Conservation (phyloP, 2,113 vertebrate species). For the Parus major region DNA sequence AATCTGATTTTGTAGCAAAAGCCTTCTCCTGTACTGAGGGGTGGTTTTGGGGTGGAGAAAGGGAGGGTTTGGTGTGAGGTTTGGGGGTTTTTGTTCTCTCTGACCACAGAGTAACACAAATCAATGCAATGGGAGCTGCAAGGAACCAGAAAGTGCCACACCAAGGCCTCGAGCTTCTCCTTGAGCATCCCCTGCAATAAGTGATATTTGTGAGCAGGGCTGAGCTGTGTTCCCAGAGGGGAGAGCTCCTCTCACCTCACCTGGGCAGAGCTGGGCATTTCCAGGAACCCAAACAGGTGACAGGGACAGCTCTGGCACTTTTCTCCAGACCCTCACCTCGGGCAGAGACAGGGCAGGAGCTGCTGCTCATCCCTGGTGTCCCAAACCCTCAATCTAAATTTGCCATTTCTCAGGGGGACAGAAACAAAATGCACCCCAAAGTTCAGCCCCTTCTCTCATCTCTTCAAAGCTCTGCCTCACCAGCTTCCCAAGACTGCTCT, state of each 20-base stretch:
- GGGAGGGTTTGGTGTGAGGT: background rate
- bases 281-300: background rate
- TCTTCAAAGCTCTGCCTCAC: background rate
- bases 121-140: background rate
- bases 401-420: background rate
- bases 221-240: background rate
- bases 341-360: background rate
- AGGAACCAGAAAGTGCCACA: background rate
- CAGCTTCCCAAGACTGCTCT: background rate
- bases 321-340: rapidly evolving
- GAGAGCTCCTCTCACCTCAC: background rate
- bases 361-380: background rate
- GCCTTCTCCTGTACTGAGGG: background rate
- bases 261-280: background rate
- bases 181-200: background rate
- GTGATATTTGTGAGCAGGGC: background rate
- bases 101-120: background rate
- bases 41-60: background rate
- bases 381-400: background rate
- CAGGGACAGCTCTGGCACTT: background rate
- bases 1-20: background rate
- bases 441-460: background rate
- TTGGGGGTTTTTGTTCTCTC: background rate
- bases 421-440: background rate
- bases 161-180: background rate